These are phyloP conservation scores for Caenorhabditis sp. DNA, from an alignment of 2,888 invertebrate species.

Conservation along the genomic window DNA sequence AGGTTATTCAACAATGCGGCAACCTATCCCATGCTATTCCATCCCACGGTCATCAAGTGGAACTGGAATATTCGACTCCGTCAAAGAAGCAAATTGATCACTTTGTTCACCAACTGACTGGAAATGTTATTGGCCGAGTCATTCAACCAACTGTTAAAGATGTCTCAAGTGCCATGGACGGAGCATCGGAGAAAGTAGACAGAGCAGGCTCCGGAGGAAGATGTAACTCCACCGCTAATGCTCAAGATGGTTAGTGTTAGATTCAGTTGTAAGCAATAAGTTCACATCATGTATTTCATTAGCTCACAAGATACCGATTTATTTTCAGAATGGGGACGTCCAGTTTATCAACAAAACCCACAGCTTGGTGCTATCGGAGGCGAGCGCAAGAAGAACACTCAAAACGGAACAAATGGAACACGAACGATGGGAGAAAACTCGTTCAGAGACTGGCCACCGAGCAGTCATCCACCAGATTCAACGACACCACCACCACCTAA, in stretches of 20 bases:
- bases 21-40: constrained; percentile 78
- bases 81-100: constrained; percentile 67
- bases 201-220: constrained; percentile 16
- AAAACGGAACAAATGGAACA: constrained; percentile 39
- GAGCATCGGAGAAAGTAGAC: not conserved
- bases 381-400: constrained; percentile 69
- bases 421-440: constrained; percentile 32
- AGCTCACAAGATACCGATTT: not conserved
- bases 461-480: constrained; percentile 74
- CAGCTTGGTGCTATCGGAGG: constrained; percentile 72
- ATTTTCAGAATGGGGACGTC: constrained; percentile 54
- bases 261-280: too few species aligned
- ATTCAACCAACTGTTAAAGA: constrained; percentile 60
- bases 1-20: constrained; percentile 78
- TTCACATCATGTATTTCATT: not conserved
- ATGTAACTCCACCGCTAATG: constrained; percentile 4
- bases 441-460: constrained; percentile 73
- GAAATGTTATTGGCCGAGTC: constrained; percentile 62
- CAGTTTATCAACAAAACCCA: constrained; percentile 31
- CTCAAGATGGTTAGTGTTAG: constrained; percentile 30
- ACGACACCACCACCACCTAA: constrained; percentile 54
- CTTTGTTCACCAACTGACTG: constrained; percentile 54
- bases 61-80: constrained; percentile 74
- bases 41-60: constrained; percentile 72
- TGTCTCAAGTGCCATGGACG: constrained; percentile 1